A percentile compares a stretch with the other conserved stretches of the same genome.
Evolutionary conservation across 1,140 invertebrate species (phyloP).

Genomic region (Ooceraea biroi): DNA sequence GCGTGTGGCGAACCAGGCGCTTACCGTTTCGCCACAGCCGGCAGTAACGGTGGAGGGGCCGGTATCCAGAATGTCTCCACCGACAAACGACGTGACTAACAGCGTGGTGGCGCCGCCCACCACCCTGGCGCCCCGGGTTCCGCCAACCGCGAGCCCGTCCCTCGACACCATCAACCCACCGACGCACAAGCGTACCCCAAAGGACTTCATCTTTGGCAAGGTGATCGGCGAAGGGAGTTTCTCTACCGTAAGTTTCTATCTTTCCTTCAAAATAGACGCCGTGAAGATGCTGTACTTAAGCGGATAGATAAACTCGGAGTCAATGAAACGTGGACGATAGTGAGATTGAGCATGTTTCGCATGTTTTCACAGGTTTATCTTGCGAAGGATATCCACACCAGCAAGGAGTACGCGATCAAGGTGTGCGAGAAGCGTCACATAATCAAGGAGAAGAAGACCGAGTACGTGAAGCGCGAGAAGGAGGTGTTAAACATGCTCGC

Average conservation of each 20-base stretch:
- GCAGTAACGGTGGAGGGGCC: constrained; percentile 85
- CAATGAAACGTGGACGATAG: not conserved
- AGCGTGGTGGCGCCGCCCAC: constrained; percentile 79
- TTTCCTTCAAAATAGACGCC: not conserved
- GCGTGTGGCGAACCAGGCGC: constrained; percentile 86
- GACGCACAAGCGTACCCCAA: constrained; percentile 90
- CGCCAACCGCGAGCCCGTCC: constrained; percentile 78
- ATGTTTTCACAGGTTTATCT: constrained; percentile 91
- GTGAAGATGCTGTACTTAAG: not conserved
- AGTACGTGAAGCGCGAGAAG: constrained; percentile 97
- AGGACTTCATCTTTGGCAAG: constrained; percentile 98
- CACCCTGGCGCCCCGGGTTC: constrained; percentile 77
- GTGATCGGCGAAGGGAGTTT: constrained; percentile 98
- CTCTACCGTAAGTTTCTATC: constrained; percentile 91
- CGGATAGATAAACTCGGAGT: not conserved
- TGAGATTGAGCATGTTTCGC: not conserved
- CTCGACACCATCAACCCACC: constrained; percentile 83
- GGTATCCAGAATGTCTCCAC: constrained; percentile 86
- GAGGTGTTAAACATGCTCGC: constrained; percentile 94
- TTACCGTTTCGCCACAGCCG: constrained; percentile 85
- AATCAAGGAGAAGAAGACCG: constrained; percentile 95
- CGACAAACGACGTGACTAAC: constrained; percentile 84
- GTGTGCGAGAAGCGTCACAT: constrained; percentile 98
- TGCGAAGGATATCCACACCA: constrained; percentile 95
- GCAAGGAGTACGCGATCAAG: constrained; percentile 98